A percentile compares a stretch with the other conserved stretches of the same genome.
phyloP scores from a whole-genome alignment of 2,888 invertebrate genomes.

The Hydraecia micacea region DNA sequence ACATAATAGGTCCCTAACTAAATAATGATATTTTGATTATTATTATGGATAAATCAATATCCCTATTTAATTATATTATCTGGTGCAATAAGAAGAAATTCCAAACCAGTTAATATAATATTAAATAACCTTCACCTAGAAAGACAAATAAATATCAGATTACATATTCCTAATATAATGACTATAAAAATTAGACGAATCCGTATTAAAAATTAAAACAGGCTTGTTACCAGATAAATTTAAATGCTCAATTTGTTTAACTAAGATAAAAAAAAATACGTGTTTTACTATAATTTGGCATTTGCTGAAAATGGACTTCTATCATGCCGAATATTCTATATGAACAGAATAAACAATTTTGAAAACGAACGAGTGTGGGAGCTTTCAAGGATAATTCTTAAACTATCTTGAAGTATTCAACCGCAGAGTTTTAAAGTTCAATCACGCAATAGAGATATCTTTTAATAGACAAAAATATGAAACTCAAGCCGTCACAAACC shows the following conservation, averaged over 20 bases:
- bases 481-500: not conserved
- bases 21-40: not conserved
- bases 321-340: too few species aligned
- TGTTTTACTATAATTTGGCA: not conserved
- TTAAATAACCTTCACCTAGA: not conserved
- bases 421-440: not conserved
- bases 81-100: not conserved
- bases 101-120: not conserved
- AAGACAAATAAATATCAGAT: constrained; percentile 3
- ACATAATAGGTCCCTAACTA: not conserved
- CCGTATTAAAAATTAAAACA: not conserved
- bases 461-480: not conserved
- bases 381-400: not conserved
- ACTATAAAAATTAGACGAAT: not conserved
- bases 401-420: not conserved
- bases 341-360: not conserved
- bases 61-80: not conserved
- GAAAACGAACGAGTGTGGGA: not conserved
- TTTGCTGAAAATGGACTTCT: not conserved
- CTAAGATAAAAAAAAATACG: not conserved
- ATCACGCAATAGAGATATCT: not conserved
- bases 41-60: not conserved
- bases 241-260: not conserved
- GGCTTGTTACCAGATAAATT: not conserved
- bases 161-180: not conserved